These are phyloP conservation scores for Craniophora ligustri DNA, from an alignment of 2,888 invertebrate genomes.

Conservation along the genomic window DNA sequence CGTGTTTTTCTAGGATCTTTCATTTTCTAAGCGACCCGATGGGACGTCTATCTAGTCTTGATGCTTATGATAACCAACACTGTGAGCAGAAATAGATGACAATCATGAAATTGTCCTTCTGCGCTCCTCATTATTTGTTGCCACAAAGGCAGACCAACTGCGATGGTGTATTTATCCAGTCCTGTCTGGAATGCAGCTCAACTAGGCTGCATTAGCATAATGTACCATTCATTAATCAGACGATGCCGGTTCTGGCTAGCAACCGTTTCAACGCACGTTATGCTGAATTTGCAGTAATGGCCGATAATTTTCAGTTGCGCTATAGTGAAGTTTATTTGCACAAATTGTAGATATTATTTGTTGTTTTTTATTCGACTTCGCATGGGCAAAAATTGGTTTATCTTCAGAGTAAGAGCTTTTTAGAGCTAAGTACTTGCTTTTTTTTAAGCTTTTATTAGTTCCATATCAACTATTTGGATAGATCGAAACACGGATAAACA, in stretches of 20 bases:
- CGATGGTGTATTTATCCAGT: slow-evolving; percentile 48
- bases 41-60: no score
- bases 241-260: slow-evolving; percentile 41
- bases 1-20: no score
- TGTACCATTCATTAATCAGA: slow-evolving; percentile 62
- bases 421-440: no score
- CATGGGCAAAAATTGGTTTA: slow-evolving; percentile 16
- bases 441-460: not conserved
- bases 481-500: no score
- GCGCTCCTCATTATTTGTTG: slow-evolving; percentile 11
- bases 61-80: no score
- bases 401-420: not conserved
- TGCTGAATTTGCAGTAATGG: slow-evolving; percentile 50
- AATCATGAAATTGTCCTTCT: slow-evolving; percentile 27
- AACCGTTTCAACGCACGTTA: slow-evolving; percentile 48
- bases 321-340: slow-evolving; percentile 41
- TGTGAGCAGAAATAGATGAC: not conserved
- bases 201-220: slow-evolving; percentile 58
- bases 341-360: slow-evolving; percentile 20
- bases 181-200: slow-evolving; percentile 58
- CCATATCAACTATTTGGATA: not conserved
- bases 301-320: slow-evolving; percentile 44
- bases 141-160: slow-evolving; percentile 24
- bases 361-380: slow-evolving; percentile 9
- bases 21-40: no score